Base-by-base conservation (phyloP, 2,888 invertebrate genomes). In the Coelinius sp. region DNA sequence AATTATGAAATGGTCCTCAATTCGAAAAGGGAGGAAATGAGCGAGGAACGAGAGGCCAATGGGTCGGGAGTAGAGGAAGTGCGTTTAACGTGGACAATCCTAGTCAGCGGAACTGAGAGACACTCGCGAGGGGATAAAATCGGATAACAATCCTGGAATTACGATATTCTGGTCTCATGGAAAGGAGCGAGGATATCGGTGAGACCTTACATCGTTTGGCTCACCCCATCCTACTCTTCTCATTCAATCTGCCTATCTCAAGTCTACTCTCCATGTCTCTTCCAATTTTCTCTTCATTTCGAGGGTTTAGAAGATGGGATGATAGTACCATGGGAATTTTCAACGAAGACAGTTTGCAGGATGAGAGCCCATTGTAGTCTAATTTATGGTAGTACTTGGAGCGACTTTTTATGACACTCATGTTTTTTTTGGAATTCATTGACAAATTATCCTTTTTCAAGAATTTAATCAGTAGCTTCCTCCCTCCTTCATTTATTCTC, bases 241-340 rank as follows among this genome's bases (percentile, higher is more conserved):
- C 71, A 31, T 53, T 41, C 10, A n/a, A 17, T 62, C 59, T 44
- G 46, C 64, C 68, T 69, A 56, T 73, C 68, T 65, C 59, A 65
- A 71, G 49, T 56, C 75, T 52, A 71, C 67, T 72, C 74, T 44
- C 41, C 41, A 66, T 75, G 80, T 79, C 81, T 80, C 79, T 88
- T 88, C 89, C 89, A 89, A 89, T 89, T 89, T 89, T 88, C 89
- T 88, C 87, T 88, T 89, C 89, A 88, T 89, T 89, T 87, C 85
- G 82, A 81, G 82, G n/a, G 10, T 3, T 35, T 35, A 12, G 25
- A 81, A 88, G 85, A 82, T 87, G 75, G 70, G 86, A 83, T 80
- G 82, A 79, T 24, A 74, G 78, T 78, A 75, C 76, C 78, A 67
- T 77, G 73, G 44, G 77, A 62, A 38, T 62, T 62, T 62, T 31